Conservation (phyloP, 2,888 invertebrate species). For the Thymelicus sylvestris region DNA sequence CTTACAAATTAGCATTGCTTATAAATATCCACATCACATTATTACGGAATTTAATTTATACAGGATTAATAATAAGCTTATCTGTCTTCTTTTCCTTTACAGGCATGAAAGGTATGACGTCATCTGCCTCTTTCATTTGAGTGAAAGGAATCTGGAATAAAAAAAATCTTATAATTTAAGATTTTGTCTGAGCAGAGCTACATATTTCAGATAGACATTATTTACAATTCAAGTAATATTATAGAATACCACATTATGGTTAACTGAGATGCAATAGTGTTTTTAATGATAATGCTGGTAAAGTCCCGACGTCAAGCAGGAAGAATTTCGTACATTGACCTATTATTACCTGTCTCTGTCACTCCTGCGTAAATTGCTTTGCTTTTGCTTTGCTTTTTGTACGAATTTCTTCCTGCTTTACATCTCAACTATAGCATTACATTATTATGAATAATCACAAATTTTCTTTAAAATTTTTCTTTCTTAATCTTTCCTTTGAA, state of each 20-base stretch:
- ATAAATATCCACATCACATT: conserved; percentile 25
- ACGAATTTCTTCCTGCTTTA: too few species aligned
- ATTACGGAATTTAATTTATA: conserved; percentile 31
- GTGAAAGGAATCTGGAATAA: conserved; percentile 72
- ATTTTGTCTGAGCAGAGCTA: background rate
- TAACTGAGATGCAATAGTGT: too few species aligned
- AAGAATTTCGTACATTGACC: too few species aligned
- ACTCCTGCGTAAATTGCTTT: too few species aligned
- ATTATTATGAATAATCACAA: too few species aligned
- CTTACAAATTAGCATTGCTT: conserved; percentile 34
- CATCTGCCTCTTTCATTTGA: conserved; percentile 79
- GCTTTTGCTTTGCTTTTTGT: too few species aligned
- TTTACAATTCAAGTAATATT: background rate
- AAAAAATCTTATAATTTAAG: conserved; percentile 23
- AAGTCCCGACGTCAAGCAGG: too few species aligned
- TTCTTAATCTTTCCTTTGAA: background rate
- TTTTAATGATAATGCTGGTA: too few species aligned
- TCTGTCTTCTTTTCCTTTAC: conserved; percentile 66
- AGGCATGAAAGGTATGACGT: conserved; percentile 70
- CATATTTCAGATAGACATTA: background rate
- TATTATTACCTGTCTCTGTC: too few species aligned
- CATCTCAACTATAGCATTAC: too few species aligned
- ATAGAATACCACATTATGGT: too few species aligned
- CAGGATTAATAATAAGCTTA: conserved; percentile 63
- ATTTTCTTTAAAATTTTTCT: too few species aligned